phyloP scores from a whole-genome alignment of 2,888 invertebrate species.

The Scrobipalpa costella region DNA sequence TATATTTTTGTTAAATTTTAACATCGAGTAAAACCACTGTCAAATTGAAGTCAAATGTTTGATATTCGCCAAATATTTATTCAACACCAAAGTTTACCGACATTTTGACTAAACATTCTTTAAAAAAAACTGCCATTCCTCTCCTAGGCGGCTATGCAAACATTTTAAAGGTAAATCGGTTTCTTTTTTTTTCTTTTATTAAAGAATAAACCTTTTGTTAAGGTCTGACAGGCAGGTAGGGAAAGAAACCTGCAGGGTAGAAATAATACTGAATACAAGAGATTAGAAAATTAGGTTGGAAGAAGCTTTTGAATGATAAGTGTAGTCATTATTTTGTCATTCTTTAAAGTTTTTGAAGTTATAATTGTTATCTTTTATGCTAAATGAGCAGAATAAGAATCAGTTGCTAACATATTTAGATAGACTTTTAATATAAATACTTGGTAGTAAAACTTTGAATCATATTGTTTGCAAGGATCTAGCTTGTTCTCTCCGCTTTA shows the following conservation, averaged over 20 bases:
- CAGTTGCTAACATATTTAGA: no score
- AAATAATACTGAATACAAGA: background rate
- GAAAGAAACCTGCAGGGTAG: background rate
- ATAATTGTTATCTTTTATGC: no score
- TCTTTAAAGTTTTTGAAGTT: no score
- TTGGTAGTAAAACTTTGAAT: no score
- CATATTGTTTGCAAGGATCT: no score
- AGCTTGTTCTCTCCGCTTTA: no score
- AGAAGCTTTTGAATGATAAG: background rate
- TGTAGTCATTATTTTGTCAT: no score
- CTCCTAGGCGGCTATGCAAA: conserved; percentile 5
- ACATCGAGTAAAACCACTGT: no score
- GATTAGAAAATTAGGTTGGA: conserved; percentile 1
- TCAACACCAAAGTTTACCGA: conserved; percentile 3
- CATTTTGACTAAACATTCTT: background rate
- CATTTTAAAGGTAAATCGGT: conserved; percentile 6
- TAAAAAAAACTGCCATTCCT: conserved; percentile 1
- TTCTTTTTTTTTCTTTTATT: background rate
- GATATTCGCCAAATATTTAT: background rate
- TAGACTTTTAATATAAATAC: no score
- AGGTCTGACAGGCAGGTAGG: background rate
- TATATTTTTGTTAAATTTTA: no score
- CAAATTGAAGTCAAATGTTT: background rate
- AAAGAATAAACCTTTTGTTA: no score
- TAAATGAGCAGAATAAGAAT: no score